These are phyloP conservation scores for Micrastur ruficollis DNA, from an alignment of 2,797 vertebrate species.

Conservation along the genomic window DNA sequence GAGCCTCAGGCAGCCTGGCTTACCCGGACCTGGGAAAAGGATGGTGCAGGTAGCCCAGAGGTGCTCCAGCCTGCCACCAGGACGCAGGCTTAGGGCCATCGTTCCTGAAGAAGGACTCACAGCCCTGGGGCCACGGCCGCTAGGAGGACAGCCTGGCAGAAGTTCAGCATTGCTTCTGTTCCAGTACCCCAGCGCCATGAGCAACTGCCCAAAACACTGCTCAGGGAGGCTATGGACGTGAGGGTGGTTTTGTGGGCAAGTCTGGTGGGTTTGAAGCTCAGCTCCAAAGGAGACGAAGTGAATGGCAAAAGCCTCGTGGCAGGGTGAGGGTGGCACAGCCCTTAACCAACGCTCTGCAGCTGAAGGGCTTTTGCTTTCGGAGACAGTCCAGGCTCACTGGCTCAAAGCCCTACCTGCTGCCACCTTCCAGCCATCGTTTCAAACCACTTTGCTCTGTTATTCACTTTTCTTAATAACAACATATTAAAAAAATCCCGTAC, in stretches of 20 bases:
- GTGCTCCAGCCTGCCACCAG: background rate
- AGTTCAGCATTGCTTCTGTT: background rate
- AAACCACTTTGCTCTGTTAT: background rate
- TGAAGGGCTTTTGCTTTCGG: background rate
- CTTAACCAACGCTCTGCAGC: background rate
- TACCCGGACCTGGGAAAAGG: background rate
- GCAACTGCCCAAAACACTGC: background rate
- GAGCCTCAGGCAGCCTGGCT: background rate
- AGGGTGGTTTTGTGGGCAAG: background rate
- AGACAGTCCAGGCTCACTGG: background rate
- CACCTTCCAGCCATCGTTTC: background rate
- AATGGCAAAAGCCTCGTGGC: fast-evolving
- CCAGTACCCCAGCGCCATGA: background rate
- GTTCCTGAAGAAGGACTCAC: background rate
- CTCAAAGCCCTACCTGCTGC: background rate
- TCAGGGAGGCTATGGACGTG: background rate
- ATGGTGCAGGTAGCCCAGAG: background rate
- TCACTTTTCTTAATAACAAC: background rate
- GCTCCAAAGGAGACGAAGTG: fast-evolving
- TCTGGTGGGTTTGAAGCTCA: background rate
- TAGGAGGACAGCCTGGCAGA: background rate
- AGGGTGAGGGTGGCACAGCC: background rate
- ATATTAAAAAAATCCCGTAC: background rate
- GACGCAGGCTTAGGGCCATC: background rate
- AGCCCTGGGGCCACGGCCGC: background rate